Evolutionary conservation across 2,113 vertebrate genomes (phyloP), one percentile per base, ranked within the genome.

Genomic region (Pachycephala philippinensis): DNA sequence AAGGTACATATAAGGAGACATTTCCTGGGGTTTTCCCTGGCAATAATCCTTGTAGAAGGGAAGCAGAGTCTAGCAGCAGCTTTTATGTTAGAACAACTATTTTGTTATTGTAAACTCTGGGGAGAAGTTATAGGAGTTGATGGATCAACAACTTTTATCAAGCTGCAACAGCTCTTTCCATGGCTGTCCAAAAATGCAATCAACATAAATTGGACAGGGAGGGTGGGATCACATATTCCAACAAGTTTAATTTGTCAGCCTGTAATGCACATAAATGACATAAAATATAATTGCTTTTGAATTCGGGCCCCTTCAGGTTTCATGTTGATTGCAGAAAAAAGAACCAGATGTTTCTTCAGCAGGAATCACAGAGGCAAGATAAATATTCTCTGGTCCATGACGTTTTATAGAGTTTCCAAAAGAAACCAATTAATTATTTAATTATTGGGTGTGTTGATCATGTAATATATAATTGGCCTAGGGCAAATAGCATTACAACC

Each of bases 231-330:
- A 96, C 96, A 95, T 97, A 97, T 97, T 98, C 98, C 97, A 97
- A 96, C 96, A 97, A 97, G 97, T 96, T 97, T 97, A 96, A 98
- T 98, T 98, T 97, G 97, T 98, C 97, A 95, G 94, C 92, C 97
- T 94, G 94, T 95, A 98, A 96, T 95, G 94, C 91, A 97, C 97
- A 97, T 96, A 98, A 98, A 96, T 97, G 97, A 97, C 96, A 98
- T 97, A 91, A 98, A 98, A 98, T 97, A 97, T 97, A 97, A 98
- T 98, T 97, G 91, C 96, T 96, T 98, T 96, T 98, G 97, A 98
- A 97, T 97, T 97, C 56, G 59, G 96, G 97, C 94, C 96, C 94
- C 97, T 97, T 98, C 94, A 97, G 97, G 97, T 97, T 98, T 97
- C 97, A 92, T 52, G 92, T 95, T 98, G 98, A 98, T 97, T 97